Evolutionary conservation across 2,113 vertebrate species (phyloP), one percentile per base, ranked within the genome.

Genomic region (Potamarius usumacintae): DNA sequence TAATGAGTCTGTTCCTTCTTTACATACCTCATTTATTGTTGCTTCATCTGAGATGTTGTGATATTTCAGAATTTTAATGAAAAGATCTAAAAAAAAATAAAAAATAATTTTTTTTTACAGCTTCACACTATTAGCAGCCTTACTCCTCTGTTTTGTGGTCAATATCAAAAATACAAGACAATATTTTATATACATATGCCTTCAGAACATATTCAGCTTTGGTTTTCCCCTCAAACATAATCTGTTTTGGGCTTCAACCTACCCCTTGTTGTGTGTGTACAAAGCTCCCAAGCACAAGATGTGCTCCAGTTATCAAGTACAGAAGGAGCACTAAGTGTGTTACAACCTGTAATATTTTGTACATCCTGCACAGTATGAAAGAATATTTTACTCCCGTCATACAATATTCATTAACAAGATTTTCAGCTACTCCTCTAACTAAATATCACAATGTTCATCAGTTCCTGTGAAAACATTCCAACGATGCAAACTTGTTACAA

Each of bases 1-100:
- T 55, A 18, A 77, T 25, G 9, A 55, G 22, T 34, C 17, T 69
- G 77, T 30, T 25, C 27, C 15, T 5, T 80, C 42, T 78, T 76
- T 20, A 85, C 93, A 92, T 91, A 96, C 95, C 88, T 93, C 1
- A 85, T 87, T 92, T 48, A 92, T 30, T 11, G 42, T 3, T 0
- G 89, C 90, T 79, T 80, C 5, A 55, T 88, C 5, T n/a, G 20
- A 0, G 58, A 0, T 7, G 1, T 20, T 0, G 0, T 8, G 0
- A 22, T 0, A 0, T 2, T 88, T 3, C 7, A 86, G 0, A 34
- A 91, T 0, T 57, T 53, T 50, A 58, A 92, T 14, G 82, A 96
- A 34, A 83, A 96, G 85, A 85, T 93, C 95, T 96, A 69, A 25
- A 57, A 27, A 85, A 72, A 22, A 9, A 72, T 18, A 85, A 48